A percentile compares a stretch with the other conserved stretches of the same genome.
These are phyloP conservation scores for Pristionchus maxplancki DNA, from an alignment of 2,888 invertebrate species.

Conservation along the genomic window DNA sequence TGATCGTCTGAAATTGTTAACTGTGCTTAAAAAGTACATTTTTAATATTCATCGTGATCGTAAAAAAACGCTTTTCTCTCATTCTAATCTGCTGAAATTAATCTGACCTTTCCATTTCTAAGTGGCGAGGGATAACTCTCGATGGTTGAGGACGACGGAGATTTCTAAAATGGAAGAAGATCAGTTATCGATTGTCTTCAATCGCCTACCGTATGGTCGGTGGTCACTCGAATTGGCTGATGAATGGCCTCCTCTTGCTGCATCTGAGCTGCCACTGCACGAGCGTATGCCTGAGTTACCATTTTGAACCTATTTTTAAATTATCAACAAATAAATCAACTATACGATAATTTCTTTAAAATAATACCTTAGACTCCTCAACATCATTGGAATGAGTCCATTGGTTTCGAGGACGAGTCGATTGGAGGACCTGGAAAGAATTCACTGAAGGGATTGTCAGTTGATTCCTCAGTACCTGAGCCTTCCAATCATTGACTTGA, in stretches of 20 bases:
- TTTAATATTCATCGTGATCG: too few species aligned
- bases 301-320: too few species aligned
- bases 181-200: neutral
- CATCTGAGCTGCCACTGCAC: slow-evolving; percentile 44
- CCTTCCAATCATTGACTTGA: slow-evolving; percentile 49
- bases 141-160: slow-evolving; percentile 15
- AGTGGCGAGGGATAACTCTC: slow-evolving; percentile 37
- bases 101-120: slow-evolving; percentile 24
- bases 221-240: slow-evolving; percentile 25
- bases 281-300: slow-evolving; percentile 20
- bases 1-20: neutral
- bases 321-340: too few species aligned
- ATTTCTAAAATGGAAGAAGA: neutral
- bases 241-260: neutral
- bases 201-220: slow-evolving; percentile 37
- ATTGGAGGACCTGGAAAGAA: slow-evolving; percentile 15
- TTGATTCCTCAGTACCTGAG: slow-evolving; percentile 23
- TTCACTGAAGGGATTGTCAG: too few species aligned
- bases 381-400: slow-evolving; percentile 27
- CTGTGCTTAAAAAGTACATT: neutral
- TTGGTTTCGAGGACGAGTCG: slow-evolving; percentile 41
- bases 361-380: neutral
- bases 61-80: too few species aligned
- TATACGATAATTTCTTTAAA: too few species aligned
- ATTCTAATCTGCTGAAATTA: neutral